These are phyloP conservation scores for Automeris io DNA, from an alignment of 2,888 invertebrate species.

Conservation along the genomic window DNA sequence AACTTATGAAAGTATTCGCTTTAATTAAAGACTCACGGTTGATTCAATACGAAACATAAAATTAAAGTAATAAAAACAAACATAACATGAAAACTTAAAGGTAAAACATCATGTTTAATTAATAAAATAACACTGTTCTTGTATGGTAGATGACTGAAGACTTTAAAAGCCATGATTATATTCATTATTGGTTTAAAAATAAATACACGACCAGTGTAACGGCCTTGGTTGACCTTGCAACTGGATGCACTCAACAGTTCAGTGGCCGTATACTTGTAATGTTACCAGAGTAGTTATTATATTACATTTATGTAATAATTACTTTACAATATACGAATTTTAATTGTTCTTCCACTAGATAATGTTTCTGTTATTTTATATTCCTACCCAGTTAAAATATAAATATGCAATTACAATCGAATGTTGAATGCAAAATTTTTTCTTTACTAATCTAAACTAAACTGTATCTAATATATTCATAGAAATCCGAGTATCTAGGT, in stretches of 20 bases:
- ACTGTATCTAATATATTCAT: constrained; percentile 12
- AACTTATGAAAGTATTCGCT: background rate
- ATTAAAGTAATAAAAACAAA: too few species aligned
- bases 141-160: background rate
- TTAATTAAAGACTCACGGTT: background rate
- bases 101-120: background rate
- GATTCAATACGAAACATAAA: too few species aligned
- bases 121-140: background rate
- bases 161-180: background rate
- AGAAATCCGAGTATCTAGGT: constrained; percentile 29
- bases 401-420: background rate
- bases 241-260: constrained; percentile 38
- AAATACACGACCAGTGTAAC: constrained; percentile 35
- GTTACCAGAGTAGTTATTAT: constrained; percentile 31
- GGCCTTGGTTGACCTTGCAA: constrained; percentile 70
- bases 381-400: background rate
- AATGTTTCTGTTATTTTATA: background rate
- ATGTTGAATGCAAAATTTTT: background rate
- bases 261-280: constrained; percentile 27
- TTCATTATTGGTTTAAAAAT: constrained; percentile 6
- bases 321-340: background rate
- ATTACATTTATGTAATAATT: constrained; percentile 24
- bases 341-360: background rate
- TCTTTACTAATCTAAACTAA: background rate
- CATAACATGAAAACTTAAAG: background rate